Percentiles rank a stretch among this genome's conserved stretches.
Conservation (phyloP, 2,113 vertebrate species). For the Nothocercus julius region DNA sequence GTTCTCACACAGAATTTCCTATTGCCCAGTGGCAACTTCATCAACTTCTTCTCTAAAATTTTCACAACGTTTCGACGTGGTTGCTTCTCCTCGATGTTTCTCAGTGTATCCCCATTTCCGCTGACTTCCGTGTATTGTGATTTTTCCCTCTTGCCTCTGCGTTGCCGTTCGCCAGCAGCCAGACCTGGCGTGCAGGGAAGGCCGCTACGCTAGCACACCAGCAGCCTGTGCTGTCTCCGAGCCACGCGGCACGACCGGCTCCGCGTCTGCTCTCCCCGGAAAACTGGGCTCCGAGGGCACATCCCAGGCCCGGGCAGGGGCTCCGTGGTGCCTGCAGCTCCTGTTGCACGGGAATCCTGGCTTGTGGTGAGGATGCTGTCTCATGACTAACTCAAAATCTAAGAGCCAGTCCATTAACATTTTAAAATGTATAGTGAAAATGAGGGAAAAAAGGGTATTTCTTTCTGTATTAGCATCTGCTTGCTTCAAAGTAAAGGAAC, state of each 20-base stretch:
- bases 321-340: not conserved
- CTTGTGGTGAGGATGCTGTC: not conserved
- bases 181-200: not conserved
- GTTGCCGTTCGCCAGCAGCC: not conserved
- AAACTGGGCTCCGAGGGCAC: not conserved
- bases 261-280: not conserved
- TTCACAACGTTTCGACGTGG: not conserved
- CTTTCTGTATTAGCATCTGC: not conserved
- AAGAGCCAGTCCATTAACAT: not conserved
- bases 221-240: not conserved
- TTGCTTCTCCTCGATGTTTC: accelerated
- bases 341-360: not conserved
- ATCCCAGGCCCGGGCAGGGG: not conserved
- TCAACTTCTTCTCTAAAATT: not conserved
- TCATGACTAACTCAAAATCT: not conserved
- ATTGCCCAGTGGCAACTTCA: not conserved
- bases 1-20: not conserved
- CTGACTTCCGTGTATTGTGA: not conserved
- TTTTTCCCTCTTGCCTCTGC: not conserved
- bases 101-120: not conserved
- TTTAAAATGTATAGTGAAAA: not conserved
- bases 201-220: not conserved
- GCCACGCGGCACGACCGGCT: accelerated
- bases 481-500: not conserved
- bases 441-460: not conserved